phyloP scores from a whole-genome alignment of 2,113 vertebrate species.

The Pelodiscus sinensis region DNA sequence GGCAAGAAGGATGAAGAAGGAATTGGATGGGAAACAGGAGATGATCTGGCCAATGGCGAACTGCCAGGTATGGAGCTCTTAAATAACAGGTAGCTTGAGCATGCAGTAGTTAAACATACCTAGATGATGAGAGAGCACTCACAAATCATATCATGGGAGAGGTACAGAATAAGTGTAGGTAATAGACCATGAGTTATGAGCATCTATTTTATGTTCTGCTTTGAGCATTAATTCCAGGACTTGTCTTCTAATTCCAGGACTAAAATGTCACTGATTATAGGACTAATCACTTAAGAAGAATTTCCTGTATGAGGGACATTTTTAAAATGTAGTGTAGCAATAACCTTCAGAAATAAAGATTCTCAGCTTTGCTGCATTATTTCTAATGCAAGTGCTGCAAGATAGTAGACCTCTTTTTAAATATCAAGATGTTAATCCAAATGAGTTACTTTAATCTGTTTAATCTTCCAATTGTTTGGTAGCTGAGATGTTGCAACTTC shows the following conservation, averaged over 20 bases:
- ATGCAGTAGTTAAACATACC: not conserved
- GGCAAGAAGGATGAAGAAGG: slow-evolving; percentile 57
- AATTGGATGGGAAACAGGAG: slow-evolving; percentile 70
- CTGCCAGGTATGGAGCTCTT: slow-evolving; percentile 72
- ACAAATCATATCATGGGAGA: fast-evolving
- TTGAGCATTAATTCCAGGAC: not conserved
- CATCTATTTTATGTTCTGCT: not conserved
- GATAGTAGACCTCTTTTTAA: not conserved
- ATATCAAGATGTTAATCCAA: not conserved
- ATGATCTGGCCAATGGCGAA: slow-evolving; percentile 86
- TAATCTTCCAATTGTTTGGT: not conserved
- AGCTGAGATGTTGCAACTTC: not conserved
- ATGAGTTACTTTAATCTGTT: not conserved
- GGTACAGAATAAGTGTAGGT: not conserved
- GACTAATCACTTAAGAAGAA: not conserved
- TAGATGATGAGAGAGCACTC: fast-evolving
- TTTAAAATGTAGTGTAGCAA: not conserved
- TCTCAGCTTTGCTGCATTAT: not conserved
- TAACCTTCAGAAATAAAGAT: not conserved
- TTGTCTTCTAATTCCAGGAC: not conserved
- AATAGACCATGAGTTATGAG: not conserved
- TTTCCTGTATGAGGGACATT: not conserved
- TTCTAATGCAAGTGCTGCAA: not conserved
- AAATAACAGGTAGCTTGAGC: fast-evolving
- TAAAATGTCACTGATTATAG: not conserved